Conservation (phyloP, 2,888 invertebrate genomes). For the Apotomis betuletana region DNA sequence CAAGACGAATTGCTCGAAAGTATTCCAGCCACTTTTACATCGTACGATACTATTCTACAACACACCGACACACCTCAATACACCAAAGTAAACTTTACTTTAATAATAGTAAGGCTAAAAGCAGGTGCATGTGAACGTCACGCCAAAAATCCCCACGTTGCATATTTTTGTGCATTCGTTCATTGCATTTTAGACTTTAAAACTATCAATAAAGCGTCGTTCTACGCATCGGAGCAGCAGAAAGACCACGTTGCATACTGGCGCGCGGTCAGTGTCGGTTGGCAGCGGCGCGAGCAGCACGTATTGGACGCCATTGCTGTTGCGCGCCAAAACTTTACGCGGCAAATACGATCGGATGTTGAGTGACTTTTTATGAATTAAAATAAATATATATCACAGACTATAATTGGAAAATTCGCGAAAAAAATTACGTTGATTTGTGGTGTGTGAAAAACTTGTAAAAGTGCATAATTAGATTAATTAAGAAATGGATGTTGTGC, state of each 20-base stretch:
- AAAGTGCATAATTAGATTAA: conserved; percentile 38
- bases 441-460: conserved; percentile 9
- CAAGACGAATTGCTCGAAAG: conserved; percentile 36
- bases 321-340: conserved; percentile 47
- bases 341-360: conserved; percentile 32
- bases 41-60: conserved; percentile 37
- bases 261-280: conserved; percentile 46
- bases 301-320: conserved; percentile 33
- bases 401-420: conserved; percentile 1
- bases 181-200: background rate
- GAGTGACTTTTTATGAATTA: conserved; percentile 34
- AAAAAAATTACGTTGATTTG: conserved; percentile 11
- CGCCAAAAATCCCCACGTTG: conserved; percentile 34
- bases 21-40: conserved; percentile 39
- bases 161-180: background rate
- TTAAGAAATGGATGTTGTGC: conserved; percentile 39
- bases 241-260: conserved; percentile 41
- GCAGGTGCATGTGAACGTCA: background rate
- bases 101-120: background rate
- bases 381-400: background rate
- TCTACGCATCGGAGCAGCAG: background rate
- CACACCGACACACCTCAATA: background rate
- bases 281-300: conserved; percentile 40
- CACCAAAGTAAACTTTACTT: conserved; percentile 3
- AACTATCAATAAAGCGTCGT: background rate